Evolutionary conservation across 2,888 invertebrate species (phyloP).

Genomic region (Lasioglossum oenotherae): DNA sequence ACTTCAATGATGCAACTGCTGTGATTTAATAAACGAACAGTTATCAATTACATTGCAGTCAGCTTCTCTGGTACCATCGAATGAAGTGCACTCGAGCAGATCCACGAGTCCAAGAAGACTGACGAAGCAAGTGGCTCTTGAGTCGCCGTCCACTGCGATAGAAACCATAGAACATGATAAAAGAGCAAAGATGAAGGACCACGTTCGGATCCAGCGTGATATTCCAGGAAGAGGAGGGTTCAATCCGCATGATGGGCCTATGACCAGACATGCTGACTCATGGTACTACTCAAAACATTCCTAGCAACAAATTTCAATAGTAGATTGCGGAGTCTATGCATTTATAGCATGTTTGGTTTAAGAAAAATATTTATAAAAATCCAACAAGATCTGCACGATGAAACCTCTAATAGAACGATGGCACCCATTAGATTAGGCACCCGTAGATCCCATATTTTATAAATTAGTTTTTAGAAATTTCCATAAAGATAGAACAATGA

Average conservation of each 20-base stretch:
- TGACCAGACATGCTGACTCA: constrained; percentile 79
- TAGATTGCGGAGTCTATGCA: not conserved
- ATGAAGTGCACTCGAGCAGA: constrained; percentile 81
- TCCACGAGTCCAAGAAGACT: constrained; percentile 88
- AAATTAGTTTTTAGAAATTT: not conserved
- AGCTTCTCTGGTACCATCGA: constrained; percentile 70
- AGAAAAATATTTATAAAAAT: not conserved
- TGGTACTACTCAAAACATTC: constrained; percentile 66
- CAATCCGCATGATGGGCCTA: constrained; percentile 85
- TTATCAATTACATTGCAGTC: constrained; percentile 63
- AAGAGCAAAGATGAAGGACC: constrained; percentile 76
- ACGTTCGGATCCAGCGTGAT: constrained; percentile 85
- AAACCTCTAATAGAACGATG: not conserved
- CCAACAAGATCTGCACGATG: not conserved
- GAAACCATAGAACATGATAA: constrained; percentile 77
- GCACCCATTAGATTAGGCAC: not conserved
- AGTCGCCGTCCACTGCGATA: constrained; percentile 87
- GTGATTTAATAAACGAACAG: not conserved
- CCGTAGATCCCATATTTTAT: no score
- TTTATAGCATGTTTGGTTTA: not conserved
- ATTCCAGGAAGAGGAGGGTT: constrained; percentile 84
- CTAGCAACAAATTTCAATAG: not conserved
- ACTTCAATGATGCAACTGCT: not conserved
- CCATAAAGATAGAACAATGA: not conserved
- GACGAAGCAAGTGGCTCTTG: constrained; percentile 90